Percentiles rank a stretch among this genome's conserved stretches.
Conservation (phyloP, 2,888 invertebrate species). For the Volucella zonaria region DNA sequence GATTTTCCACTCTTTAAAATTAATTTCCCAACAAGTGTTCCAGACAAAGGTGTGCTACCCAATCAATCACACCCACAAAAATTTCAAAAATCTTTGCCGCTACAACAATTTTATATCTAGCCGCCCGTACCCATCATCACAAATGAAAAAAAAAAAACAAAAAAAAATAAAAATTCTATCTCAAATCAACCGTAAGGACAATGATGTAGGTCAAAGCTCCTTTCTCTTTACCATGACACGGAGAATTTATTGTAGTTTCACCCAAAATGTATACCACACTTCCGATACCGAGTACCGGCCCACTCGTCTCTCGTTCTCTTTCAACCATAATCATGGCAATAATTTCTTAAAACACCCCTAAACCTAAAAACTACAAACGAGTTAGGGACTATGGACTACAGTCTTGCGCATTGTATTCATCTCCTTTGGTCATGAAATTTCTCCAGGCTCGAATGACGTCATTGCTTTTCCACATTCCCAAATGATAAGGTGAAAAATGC, state of each 20-base stretch:
- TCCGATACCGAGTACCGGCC: neutral
- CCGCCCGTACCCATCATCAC: neutral
- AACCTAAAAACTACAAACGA: neutral
- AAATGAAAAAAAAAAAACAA: slow-evolving; percentile 14
- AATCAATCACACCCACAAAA: slow-evolving; percentile 56
- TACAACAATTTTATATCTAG: slow-evolving; percentile 9
- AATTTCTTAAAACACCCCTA: slow-evolving; percentile 28
- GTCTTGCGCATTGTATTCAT: slow-evolving; percentile 26
- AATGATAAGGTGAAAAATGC: slow-evolving; percentile 36
- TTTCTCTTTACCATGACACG: slow-evolving; percentile 14
- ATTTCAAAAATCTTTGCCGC: slow-evolving; percentile 26
- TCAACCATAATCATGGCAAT: slow-evolving; percentile 16
- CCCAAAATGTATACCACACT: neutral
- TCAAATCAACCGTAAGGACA: slow-evolving; percentile 54
- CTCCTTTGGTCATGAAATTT: slow-evolving; percentile 7
- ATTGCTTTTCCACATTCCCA: slow-evolving; percentile 55
- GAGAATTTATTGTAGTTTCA: slow-evolving; percentile 39
- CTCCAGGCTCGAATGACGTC: slow-evolving; percentile 68
- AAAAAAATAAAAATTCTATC: slow-evolving; percentile 38
- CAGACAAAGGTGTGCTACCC: slow-evolving; percentile 22
- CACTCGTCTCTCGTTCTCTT: neutral
- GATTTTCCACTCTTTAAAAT: slow-evolving; percentile 5
- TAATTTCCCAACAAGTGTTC: slow-evolving; percentile 62
- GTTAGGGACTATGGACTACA: neutral
- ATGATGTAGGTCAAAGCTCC: slow-evolving; percentile 71